phyloP scores from a whole-genome alignment of 2,797 vertebrate genomes.

The Synaphobranchus kaupii region DNA sequence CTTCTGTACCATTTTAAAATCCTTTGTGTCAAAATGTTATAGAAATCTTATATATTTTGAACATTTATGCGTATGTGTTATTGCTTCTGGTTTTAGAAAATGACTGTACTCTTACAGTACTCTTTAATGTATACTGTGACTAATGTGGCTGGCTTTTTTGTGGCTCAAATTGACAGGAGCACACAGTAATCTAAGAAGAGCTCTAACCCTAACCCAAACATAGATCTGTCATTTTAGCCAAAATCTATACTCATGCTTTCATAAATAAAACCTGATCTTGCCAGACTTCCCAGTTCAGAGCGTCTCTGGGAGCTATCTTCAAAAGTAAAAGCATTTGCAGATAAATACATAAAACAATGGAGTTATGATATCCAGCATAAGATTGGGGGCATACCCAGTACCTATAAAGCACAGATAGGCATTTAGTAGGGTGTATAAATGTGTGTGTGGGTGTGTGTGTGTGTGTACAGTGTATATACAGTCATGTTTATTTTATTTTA shows the following conservation, averaged over 20 bases:
- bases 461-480: background rate
- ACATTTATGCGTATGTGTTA: background rate
- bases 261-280: slow-evolving; percentile 22
- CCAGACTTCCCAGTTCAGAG: slow-evolving; percentile 26
- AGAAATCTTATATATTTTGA: slow-evolving; percentile 1
- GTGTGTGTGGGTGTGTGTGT: background rate
- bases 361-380: background rate
- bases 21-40: background rate
- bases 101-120: slow-evolving; percentile 31
- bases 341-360: background rate
- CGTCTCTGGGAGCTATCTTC: slow-evolving; percentile 39
- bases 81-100: slow-evolving; percentile 11
- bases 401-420: background rate
- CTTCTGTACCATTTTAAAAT: background rate
- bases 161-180: slow-evolving; percentile 66
- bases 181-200: slow-evolving; percentile 52
- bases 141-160: slow-evolving; percentile 63
- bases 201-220: slow-evolving; percentile 55
- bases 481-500: no score
- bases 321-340: background rate
- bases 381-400: background rate
- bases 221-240: slow-evolving; percentile 36
- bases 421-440: background rate
- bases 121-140: slow-evolving; percentile 64
- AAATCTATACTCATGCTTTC: slow-evolving; percentile 33